Evolutionary conservation across 2,888 invertebrate genomes (phyloP).

Genomic region (Netelia fuscicornis): DNA sequence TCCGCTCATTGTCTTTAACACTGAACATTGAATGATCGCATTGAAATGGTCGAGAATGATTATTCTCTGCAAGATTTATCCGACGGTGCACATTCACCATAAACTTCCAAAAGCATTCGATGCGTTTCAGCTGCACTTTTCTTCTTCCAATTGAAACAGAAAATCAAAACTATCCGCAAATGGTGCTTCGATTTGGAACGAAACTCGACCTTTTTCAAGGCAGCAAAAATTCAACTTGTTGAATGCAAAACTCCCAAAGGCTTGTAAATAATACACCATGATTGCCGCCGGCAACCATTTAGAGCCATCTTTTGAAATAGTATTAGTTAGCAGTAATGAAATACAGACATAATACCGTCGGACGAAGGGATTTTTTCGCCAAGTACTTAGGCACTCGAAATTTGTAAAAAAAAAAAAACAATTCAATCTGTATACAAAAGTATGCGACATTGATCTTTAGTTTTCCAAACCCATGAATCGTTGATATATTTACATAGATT

Average conservation of each 20-base stretch:
- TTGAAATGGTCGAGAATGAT: background rate
- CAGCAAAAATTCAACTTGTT: background rate
- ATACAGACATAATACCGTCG: no score
- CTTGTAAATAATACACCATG: background rate
- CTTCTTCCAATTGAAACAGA: background rate
- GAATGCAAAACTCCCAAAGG: background rate
- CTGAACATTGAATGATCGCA: background rate
- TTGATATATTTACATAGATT: no score
- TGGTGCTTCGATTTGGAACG: background rate
- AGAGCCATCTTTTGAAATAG: no score
- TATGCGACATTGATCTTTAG: no score
- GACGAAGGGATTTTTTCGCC: no score
- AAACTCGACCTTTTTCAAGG: background rate
- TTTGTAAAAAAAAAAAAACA: no score
- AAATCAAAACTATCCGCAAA: background rate
- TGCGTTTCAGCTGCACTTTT: background rate
- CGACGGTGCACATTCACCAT: background rate
- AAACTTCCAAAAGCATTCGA: slow-evolving; percentile 7
- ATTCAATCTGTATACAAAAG: no score
- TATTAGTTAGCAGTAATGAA: no score
- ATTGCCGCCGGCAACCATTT: no score
- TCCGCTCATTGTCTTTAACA: background rate
- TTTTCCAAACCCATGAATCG: no score
- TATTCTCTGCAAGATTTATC: slow-evolving; percentile 1
- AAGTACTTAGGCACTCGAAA: no score